Conservation (phyloP, 2,113 vertebrate species). For the Excalfactoria chinensis region DNA sequence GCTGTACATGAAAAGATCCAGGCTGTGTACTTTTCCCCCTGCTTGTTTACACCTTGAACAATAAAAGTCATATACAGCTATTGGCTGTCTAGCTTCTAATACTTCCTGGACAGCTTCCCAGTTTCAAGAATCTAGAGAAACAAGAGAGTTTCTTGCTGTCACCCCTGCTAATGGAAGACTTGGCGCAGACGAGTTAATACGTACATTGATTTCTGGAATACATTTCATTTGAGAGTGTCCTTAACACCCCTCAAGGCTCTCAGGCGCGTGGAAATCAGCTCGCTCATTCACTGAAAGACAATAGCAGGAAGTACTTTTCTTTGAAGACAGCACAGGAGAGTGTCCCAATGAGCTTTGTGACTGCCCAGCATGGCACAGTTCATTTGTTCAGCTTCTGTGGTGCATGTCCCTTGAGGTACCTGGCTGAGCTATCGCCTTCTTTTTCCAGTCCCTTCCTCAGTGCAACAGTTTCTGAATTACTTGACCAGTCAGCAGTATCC, state of each 20-base stretch:
- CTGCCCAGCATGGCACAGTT: neutral
- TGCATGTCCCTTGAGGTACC: neutral
- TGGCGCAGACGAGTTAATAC: slow-evolving; percentile 8
- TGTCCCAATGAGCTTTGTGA: neutral
- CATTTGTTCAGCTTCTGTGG: neutral
- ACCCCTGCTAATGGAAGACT: slow-evolving; percentile 48
- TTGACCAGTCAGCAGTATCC: neutral
- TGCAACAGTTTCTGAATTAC: neutral
- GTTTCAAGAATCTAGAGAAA: slow-evolving; percentile 17
- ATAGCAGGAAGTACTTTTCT: neutral
- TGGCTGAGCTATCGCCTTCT: neutral
- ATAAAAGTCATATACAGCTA: slow-evolving; percentile 11
- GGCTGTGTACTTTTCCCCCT: neutral
- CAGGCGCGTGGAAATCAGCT: neutral
- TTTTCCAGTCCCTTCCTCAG: neutral
- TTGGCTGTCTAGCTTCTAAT: slow-evolving; percentile 22
- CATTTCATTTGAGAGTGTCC: neutral
- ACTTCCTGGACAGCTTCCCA: slow-evolving; percentile 45
- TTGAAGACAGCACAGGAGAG: neutral
- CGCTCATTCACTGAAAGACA: neutral
- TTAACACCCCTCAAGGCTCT: neutral
- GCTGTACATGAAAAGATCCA: neutral
- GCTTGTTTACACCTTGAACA: neutral
- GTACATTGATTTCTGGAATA: neutral
- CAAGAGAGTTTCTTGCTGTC: neutral